Conservation (phyloP, 2,797 vertebrate species). For the Rhinogobio ventralis region DNA sequence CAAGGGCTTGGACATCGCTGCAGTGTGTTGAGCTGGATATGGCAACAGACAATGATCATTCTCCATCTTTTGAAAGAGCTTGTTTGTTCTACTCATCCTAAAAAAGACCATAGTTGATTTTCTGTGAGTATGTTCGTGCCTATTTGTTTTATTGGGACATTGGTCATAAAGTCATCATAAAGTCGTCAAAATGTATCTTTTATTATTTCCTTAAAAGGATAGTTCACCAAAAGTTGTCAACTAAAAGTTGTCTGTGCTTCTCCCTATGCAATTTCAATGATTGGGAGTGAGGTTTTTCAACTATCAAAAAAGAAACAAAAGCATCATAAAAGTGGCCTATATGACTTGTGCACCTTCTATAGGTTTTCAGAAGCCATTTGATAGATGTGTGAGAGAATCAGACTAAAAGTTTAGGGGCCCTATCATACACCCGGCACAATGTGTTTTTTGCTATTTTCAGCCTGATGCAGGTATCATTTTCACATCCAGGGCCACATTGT, state of each 20-base stretch:
- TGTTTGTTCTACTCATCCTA: slow-evolving; percentile 7
- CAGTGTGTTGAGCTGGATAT: slow-evolving; percentile 19
- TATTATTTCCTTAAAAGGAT: not conserved
- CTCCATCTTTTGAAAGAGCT: slow-evolving; percentile 64
- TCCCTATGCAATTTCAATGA: not conserved
- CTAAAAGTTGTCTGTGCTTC: not conserved
- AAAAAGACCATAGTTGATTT: slow-evolving; percentile 14
- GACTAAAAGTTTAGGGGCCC: not conserved
- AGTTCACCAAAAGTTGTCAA: not conserved
- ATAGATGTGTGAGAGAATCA: not conserved
- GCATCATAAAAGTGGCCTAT: not conserved
- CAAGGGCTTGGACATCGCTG: slow-evolving; percentile 57
- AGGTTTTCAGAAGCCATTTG: not conserved
- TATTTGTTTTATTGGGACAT: not conserved
- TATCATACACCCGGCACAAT: too few species aligned
- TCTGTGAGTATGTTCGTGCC: slow-evolving; percentile 1
- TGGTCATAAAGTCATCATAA: not conserved
- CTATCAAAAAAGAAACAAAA: not conserved
- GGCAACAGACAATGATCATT: slow-evolving; percentile 43
- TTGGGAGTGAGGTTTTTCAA: not conserved
- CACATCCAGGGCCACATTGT: too few species aligned
- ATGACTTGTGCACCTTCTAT: not conserved
- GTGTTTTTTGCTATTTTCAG: too few species aligned
- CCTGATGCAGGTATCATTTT: too few species aligned
- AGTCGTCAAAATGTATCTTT: not conserved